A percentile compares a stretch with the other conserved stretches of the same genome.
Evolutionary conservation across 1,140 invertebrate species (phyloP).

Genomic region (Tribolium castaneum): DNA sequence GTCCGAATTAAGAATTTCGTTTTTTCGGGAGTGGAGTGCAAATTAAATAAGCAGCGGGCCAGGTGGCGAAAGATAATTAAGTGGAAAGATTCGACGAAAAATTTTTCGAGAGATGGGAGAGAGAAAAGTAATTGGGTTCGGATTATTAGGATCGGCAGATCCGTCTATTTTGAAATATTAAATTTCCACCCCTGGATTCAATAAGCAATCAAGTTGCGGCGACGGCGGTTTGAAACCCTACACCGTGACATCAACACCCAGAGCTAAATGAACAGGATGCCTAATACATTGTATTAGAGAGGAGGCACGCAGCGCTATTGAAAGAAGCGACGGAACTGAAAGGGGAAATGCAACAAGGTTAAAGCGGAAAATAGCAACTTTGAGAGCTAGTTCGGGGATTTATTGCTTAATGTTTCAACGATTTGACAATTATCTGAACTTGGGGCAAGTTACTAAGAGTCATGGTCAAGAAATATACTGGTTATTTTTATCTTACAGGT

Average conservation of each 20-base stretch:
- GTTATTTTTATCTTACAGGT: no score
- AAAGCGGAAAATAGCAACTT: not conserved
- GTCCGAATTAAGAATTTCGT: slow-evolving; percentile 43
- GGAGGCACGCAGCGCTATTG: slow-evolving; percentile 31
- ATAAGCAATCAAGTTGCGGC: slow-evolving; percentile 44
- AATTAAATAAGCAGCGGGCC: slow-evolving; percentile 19
- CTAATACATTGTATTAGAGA: slow-evolving; percentile 45
- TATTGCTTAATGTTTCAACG: no score
- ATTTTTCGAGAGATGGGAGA: not conserved
- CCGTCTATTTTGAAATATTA: slow-evolving; percentile 43
- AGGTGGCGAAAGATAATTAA: slow-evolving; percentile 27
- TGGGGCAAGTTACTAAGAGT: no score
- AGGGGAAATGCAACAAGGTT: not conserved
- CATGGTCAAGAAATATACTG: no score
- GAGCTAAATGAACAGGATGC: slow-evolving; percentile 44
- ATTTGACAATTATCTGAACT: no score
- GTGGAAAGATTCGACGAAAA: not conserved
- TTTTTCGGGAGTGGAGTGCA: not conserved
- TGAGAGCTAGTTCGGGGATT: no score
- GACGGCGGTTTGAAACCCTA: slow-evolving; percentile 14
- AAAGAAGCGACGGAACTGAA: not conserved
- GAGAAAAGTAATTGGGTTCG: slow-evolving; percentile 9
- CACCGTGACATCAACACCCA: slow-evolving; percentile 22
- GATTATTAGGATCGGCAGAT: slow-evolving; percentile 12
- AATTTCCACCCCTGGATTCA: slow-evolving; percentile 37